These are phyloP conservation scores for Pseudachorutes palmiensis DNA, from an alignment of 1,140 invertebrate genomes.

Conservation along the genomic window DNA sequence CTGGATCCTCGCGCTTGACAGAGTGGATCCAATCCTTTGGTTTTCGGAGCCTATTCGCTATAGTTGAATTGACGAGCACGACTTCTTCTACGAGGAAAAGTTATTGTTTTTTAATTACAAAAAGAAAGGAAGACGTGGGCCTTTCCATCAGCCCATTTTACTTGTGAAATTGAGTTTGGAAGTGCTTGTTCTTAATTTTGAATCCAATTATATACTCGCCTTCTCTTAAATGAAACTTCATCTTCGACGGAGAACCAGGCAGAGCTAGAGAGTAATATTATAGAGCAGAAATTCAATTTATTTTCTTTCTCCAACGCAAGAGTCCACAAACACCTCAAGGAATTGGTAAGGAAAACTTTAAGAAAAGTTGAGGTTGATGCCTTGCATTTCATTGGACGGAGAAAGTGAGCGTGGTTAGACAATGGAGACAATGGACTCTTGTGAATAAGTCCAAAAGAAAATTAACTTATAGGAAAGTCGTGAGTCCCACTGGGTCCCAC, in stretches of 20 bases:
- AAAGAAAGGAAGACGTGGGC: not conserved
- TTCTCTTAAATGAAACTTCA: not conserved
- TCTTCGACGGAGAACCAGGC: not conserved
- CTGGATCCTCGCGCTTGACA: no score
- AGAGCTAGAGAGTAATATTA: not conserved
- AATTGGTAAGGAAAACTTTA: not conserved
- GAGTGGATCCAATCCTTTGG: no score
- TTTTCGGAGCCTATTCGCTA: no score
- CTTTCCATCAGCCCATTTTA: slow-evolving; percentile 3
- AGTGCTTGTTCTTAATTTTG: not conserved
- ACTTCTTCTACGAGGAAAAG: slow-evolving; percentile 13
- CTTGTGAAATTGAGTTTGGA: not conserved
- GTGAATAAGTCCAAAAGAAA: no score
- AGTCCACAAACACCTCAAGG: not conserved
- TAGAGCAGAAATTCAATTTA: slow-evolving; percentile 4
- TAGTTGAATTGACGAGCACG: slow-evolving; percentile 9
- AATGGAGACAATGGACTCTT: no score
- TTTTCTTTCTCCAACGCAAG: not conserved
- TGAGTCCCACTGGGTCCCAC: no score
- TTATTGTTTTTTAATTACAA: slow-evolving; percentile 34
- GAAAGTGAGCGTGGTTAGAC: no score
- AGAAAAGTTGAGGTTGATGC: not conserved
- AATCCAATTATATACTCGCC: slow-evolving; percentile 6
- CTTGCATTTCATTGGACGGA: not conserved
- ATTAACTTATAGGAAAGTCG: no score